Evolutionary conservation across 2,888 invertebrate species (phyloP).

Genomic region (Cetonia aurata): DNA sequence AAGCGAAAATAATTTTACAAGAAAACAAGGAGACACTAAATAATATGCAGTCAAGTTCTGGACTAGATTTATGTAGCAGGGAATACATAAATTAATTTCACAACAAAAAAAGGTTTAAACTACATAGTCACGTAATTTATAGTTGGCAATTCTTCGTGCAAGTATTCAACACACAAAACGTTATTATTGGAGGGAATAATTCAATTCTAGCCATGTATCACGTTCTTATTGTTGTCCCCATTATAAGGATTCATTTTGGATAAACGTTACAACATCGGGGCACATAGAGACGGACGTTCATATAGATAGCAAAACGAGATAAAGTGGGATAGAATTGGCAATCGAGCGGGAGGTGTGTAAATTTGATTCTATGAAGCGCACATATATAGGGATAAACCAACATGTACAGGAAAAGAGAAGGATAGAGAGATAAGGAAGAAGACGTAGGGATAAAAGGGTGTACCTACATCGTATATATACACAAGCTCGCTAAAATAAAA

Average conservation of each 20-base stretch:
- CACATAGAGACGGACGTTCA: conserved; percentile 3
- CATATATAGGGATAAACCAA: too few relatives aligned
- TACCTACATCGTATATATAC: not conserved
- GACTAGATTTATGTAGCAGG: too few relatives aligned
- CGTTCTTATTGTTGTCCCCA: conserved; percentile 35
- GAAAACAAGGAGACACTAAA: too few relatives aligned
- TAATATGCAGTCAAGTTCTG: too few relatives aligned
- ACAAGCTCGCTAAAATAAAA: conserved; percentile 39
- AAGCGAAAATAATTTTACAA: too few relatives aligned
- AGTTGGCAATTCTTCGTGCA: conserved; percentile 25
- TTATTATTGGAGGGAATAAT: conserved; percentile 32
- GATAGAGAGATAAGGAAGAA: too few relatives aligned
- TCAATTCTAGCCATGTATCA: conserved; percentile 32
- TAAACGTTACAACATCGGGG: conserved; percentile 20
- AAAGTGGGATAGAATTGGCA: too few relatives aligned
- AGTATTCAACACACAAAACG: conserved; percentile 29
- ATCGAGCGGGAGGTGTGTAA: conserved; percentile 5
- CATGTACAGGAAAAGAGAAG: too few relatives aligned
- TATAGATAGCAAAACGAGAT: not conserved
- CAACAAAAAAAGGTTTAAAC: conserved; percentile 12
- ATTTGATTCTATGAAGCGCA: conserved; percentile 41
- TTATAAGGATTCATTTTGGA: conserved; percentile 35
- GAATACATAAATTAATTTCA: too few relatives aligned
- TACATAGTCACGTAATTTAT: conserved; percentile 23
- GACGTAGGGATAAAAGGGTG: not conserved